Conservation (phyloP, 37 sponge, comb jelly and placozoan species). For the Halichondria panicea region DNA sequence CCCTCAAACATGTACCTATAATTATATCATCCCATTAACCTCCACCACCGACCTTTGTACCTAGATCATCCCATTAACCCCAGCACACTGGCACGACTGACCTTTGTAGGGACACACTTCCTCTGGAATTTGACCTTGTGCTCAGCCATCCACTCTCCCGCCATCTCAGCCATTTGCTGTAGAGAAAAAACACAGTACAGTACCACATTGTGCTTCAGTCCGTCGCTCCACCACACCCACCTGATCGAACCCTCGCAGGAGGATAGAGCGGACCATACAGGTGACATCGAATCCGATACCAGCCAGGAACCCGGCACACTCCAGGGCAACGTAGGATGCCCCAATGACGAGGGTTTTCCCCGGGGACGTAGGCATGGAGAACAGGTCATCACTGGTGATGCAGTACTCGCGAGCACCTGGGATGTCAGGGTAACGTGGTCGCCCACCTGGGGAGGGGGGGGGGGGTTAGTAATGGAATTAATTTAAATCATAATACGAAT, state of each 20-base stretch:
- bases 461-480: neutral
- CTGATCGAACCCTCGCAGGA: conserved; percentile 97
- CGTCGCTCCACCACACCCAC: conserved; percentile 20
- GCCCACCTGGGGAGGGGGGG: conserved; percentile 57
- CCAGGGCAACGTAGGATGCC: conserved; percentile 98
- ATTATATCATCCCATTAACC: too few relatives aligned
- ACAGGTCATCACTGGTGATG: conserved; percentile 98
- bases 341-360: conserved; percentile 97
- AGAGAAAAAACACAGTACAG: neutral
- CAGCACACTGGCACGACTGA: conserved; percentile 8
- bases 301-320: conserved; percentile 98
- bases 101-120: conserved; percentile 80
- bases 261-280: conserved; percentile 94
- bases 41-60: too few relatives aligned
- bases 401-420: conserved; percentile 94
- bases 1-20: too few relatives aligned
- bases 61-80: neutral
- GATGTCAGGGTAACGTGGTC: conserved; percentile 93
- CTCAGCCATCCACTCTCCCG: conserved; percentile 82
- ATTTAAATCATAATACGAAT: neutral
- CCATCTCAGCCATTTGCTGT: conserved; percentile 92
- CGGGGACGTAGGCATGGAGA: conserved; percentile 82
- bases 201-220: neutral
- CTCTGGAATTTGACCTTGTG: conserved; percentile 81
- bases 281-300: conserved; percentile 89